phyloP scores from a whole-genome alignment of 2,113 vertebrate species.

The Fulica atra region DNA sequence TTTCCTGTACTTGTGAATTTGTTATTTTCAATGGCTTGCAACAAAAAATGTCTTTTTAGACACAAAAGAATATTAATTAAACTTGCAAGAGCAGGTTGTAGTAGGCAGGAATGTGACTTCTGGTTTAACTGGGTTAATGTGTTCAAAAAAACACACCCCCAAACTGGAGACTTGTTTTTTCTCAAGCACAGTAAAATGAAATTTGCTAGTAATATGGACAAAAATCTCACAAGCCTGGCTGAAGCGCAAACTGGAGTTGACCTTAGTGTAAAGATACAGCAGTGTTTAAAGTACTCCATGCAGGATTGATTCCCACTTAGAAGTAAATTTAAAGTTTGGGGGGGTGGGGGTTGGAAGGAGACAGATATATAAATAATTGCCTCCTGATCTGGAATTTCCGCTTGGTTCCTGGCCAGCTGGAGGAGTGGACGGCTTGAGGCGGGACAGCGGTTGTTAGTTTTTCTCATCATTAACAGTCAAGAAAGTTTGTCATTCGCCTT shows the following conservation, averaged over 20 bases:
- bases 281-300: not conserved
- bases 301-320: slow-evolving; percentile 1
- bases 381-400: slow-evolving; percentile 54
- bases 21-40: not conserved
- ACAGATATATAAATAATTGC: slow-evolving; percentile 24
- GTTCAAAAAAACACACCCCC: not conserved
- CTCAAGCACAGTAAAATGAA: not conserved
- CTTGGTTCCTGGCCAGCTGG: slow-evolving; percentile 35
- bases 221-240: not conserved
- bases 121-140: not conserved
- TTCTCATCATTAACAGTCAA: slow-evolving; percentile 39
- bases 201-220: not conserved
- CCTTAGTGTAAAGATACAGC: not conserved
- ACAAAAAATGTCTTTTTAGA: not conserved
- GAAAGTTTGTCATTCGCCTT: not conserved
- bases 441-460: not conserved
- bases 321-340: not conserved
- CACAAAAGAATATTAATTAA: slow-evolving; percentile 1
- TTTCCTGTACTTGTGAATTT: not conserved
- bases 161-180: not conserved
- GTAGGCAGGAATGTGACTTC: not conserved
- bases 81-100: slow-evolving; percentile 1
- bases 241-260: not conserved
- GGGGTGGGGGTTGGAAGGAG: not conserved
- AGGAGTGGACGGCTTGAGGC: not conserved